Evolutionary conservation across 2,113 vertebrate species (phyloP), one percentile per base, ranked within the genome.

Genomic region (Mormyrus iriodes): DNA sequence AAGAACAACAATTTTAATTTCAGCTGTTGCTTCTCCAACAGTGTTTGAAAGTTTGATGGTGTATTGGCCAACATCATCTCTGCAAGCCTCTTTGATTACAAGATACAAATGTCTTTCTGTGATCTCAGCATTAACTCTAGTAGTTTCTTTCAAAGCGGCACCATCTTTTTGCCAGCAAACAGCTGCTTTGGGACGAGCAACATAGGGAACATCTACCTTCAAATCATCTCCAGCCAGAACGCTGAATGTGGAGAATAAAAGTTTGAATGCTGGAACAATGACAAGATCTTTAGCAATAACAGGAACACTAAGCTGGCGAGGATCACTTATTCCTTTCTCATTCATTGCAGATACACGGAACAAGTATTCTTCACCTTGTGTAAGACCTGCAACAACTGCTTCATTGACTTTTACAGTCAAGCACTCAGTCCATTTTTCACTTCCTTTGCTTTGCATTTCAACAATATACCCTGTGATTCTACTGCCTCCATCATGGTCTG

Each of bases 401-500:
- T 96, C 96, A 3, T 96, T 97, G 90, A 95, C 96, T 95, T 99
- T 99, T 46, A 98, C 98, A 19, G 97, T 97, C 94, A 97, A 96
- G 88, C 98, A 98, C 1, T 97, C 97, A 89, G 95, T 96, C 98
- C 98, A 99, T 90, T 96, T 98, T 85, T 99, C 98, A 95, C 97
- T 99, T 89, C 96, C 97, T 95, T 98, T 99, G 90, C 95, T 94
- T 92, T 99, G 98, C 98, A 99, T 99, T 93, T 99, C 98, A 88
- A 99, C 97, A 92, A 97, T 97, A 90, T 99, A 99, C 85, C 97
- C 97, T 86, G 97, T 94, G 92, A 99, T 98, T 94, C 98, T 96
- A 93, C 98, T 99, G 89, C 98, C 98, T 91, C 98, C 98, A 91
- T 99, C 98, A 91, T 99, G 97, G 86, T 99, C 98, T 52, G 98